Base-by-base conservation (phyloP, 2,888 invertebrate genomes). In the Macaria liturata region DNA sequence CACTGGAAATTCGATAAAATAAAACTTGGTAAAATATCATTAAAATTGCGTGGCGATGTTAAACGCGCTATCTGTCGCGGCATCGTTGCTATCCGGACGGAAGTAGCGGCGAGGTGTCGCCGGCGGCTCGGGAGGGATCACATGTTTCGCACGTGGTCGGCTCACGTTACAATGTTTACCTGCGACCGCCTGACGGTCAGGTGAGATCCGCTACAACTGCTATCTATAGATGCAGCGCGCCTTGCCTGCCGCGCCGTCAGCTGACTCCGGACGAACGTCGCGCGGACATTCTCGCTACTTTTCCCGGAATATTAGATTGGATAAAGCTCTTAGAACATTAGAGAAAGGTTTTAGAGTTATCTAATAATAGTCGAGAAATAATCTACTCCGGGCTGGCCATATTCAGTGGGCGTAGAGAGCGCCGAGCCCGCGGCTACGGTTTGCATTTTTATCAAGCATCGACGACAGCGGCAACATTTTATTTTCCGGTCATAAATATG, bases 81-180 rank as follows among this genome's bases (percentile, higher is more conserved):
- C 60, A 61, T 63, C 63, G 57, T 61, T 64, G 46, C 52, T 51
- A 64, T 64, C 62, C 54, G 56, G 49, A 39, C 51, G 8, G 49
- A 65, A 49, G 48, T 46, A 59, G 4, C 52, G 46, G 43, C 49
- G 49, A 51, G 40, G 30, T 51, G 52, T 31, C 52, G 20, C 50
- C 59, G 59, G 50, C 46, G 54, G 54, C 52, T 9, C 48, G 48
- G 44, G 54, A 48, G 61, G 62, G 68, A 71, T 67, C 90, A 87
- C 88, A 86, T 90, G 90, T 77, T 81, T 72, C 64, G 66, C 91
- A 91, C 91, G 90, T 91, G 91, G 88, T 72, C 76, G 78, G 70
- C 56, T 80, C 88, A 90, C 91, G 91, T 84, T 88, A 88, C 89
- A 85, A 86, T 91, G 91, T 91, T 91, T 91, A 91, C 91, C 90